Percentiles rank a stretch among this genome's conserved stretches.
Conservation (phyloP, 2,113 vertebrate genomes). For the Hemiscyllium ocellatum region DNA sequence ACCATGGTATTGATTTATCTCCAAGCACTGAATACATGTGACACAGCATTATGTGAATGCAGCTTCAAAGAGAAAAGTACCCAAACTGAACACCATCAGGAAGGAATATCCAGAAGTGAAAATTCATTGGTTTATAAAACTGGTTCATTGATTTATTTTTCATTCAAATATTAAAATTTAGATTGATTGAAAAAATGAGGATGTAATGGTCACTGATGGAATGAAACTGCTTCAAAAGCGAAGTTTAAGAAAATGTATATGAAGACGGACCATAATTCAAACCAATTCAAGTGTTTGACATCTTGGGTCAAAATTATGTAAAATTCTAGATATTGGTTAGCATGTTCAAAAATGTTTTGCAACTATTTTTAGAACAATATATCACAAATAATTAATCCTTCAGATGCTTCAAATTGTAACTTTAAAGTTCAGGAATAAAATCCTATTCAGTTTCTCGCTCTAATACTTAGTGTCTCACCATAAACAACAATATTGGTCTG, state of each 20-base stretch:
- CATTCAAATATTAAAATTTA: constrained; percentile 5
- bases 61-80: neutral
- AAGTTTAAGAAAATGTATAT: neutral
- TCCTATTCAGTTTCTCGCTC: neutral
- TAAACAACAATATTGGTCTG: neutral
- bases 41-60: neutral
- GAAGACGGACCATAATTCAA: neutral
- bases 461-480: too few relatives aligned
- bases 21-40: neutral
- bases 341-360: neutral
- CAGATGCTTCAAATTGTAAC: neutral
- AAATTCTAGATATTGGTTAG: neutral
- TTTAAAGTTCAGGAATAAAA: neutral
- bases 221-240: neutral
- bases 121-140: neutral
- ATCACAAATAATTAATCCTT: neutral
- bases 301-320: constrained; percentile 10
- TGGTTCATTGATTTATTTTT: constrained; percentile 2
- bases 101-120: neutral
- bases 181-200: neutral
- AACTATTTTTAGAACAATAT: neutral
- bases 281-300: constrained; percentile 19
- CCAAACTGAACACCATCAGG: neutral
- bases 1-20: neutral
- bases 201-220: neutral